Percentiles rank a stretch among this genome's conserved stretches.
Evolutionary conservation across 2,797 vertebrate species (phyloP).

Genomic region (Lacerta agilis): DNA sequence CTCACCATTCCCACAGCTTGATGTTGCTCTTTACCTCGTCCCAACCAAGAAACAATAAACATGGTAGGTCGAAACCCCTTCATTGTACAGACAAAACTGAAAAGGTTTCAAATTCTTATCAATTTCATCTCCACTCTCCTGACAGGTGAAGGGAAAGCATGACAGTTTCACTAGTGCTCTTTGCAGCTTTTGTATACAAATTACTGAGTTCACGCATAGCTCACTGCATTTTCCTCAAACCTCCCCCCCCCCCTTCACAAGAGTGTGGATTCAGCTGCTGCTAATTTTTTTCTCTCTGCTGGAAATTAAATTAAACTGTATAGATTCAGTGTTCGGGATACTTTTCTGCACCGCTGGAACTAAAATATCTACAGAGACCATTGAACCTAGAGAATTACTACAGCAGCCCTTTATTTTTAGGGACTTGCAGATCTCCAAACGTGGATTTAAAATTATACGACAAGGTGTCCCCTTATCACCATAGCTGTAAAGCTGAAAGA

Average conservation of each 20-base stretch:
- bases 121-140: background rate
- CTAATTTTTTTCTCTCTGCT: background rate
- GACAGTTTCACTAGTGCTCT: background rate
- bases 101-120: background rate
- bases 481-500: conserved; percentile 8
- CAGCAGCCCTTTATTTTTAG: background rate
- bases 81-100: background rate
- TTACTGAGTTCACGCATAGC: background rate
- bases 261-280: background rate
- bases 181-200: background rate
- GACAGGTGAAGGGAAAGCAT: background rate
- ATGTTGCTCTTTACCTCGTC: background rate
- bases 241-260: background rate
- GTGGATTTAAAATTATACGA: background rate
- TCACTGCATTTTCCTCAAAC: background rate
- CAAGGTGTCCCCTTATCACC: background rate
- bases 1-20: background rate
- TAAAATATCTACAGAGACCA: background rate
- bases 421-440: conserved; percentile 1
- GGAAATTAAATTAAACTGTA: background rate
- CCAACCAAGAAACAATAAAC: background rate
- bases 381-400: background rate
- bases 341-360: no score
- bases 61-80: background rate
- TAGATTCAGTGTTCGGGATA: background rate